Evolutionary conservation across 2,888 invertebrate genomes (phyloP).

Genomic region (Euplagia quadripunctaria): DNA sequence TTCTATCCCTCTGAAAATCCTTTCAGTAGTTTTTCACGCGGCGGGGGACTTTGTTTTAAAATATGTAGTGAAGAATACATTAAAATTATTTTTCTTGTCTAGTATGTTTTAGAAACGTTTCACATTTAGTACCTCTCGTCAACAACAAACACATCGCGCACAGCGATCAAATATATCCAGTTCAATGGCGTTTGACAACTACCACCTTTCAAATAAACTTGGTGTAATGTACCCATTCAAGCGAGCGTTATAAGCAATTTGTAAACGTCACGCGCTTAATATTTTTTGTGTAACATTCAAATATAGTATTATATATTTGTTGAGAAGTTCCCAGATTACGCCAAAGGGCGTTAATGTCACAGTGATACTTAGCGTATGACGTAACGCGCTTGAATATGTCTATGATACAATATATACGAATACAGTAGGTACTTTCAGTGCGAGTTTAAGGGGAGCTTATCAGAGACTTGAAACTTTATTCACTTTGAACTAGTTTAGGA

Average conservation of each 20-base stretch:
- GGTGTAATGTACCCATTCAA: not conserved
- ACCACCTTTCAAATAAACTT: not conserved
- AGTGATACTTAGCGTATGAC: not conserved
- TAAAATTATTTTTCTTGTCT: too few relatives aligned
- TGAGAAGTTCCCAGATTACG: not conserved
- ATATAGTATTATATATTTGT: not conserved
- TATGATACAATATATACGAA: too few relatives aligned
- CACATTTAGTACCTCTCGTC: too few relatives aligned
- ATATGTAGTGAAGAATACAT: too few relatives aligned
- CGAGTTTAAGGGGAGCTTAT: too few relatives aligned
- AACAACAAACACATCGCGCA: not conserved
- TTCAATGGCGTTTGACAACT: conserved; percentile 1
- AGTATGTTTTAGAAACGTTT: too few relatives aligned
- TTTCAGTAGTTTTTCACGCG: too few relatives aligned
- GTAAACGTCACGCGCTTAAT: not conserved
- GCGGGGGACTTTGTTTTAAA: too few relatives aligned
- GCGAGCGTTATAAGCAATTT: not conserved
- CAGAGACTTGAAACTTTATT: too few relatives aligned
- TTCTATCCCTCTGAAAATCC: too few relatives aligned
- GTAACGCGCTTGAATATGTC: too few relatives aligned
- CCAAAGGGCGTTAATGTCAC: not conserved
- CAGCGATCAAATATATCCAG: not conserved
- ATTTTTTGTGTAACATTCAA: not conserved
- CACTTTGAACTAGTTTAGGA: not conserved
- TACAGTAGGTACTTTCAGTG: too few relatives aligned